A percentile compares a stretch with the other conserved stretches of the same genome.
Evolutionary conservation across 2,888 invertebrate genomes (phyloP).

Genomic region (Trichacis sp.): DNA sequence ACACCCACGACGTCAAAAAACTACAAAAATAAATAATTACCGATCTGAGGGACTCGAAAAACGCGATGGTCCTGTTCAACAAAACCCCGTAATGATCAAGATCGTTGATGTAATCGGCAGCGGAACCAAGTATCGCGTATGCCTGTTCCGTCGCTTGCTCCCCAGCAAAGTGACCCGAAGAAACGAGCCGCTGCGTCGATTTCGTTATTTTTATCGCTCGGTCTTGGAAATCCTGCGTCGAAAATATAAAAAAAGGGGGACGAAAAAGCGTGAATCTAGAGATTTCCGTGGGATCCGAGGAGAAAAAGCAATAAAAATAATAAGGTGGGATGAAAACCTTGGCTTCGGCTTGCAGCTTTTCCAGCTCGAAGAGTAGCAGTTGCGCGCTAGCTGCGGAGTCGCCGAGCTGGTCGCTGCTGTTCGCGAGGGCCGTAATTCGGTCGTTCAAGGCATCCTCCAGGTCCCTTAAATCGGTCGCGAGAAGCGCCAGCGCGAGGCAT

Average conservation of each 20-base stretch:
- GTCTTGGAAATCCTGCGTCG: constrained; percentile 77
- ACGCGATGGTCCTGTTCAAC: constrained; percentile 77
- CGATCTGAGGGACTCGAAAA: constrained; percentile 78
- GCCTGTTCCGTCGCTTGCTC: constrained; percentile 77
- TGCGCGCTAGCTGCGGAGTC: constrained; percentile 79
- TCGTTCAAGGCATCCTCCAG: constrained; percentile 74
- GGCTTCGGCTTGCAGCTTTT: constrained; percentile 78
- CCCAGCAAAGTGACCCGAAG: constrained; percentile 78
- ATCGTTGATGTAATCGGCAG: constrained; percentile 79
- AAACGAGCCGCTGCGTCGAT: constrained; percentile 81
- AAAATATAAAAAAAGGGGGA: neutral
- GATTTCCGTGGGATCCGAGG: neutral
- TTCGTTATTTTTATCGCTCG: constrained; percentile 81
- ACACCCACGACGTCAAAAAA: no score
- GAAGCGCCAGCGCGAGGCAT: constrained; percentile 79
- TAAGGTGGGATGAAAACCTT: no score
- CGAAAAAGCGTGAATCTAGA: no score
- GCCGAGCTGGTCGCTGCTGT: constrained; percentile 76
- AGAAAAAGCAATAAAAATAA: no score
- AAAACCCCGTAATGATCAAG: constrained; percentile 79
- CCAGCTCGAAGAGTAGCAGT: constrained; percentile 77
- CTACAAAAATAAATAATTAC: no score
- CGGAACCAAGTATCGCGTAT: constrained; percentile 75
- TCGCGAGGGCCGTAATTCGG: constrained; percentile 71
- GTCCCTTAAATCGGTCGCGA: constrained; percentile 79